Percentiles rank a stretch among this genome's conserved stretches.
phyloP scores from a whole-genome alignment of 2,888 invertebrate species.

The Idaea biselata region DNA sequence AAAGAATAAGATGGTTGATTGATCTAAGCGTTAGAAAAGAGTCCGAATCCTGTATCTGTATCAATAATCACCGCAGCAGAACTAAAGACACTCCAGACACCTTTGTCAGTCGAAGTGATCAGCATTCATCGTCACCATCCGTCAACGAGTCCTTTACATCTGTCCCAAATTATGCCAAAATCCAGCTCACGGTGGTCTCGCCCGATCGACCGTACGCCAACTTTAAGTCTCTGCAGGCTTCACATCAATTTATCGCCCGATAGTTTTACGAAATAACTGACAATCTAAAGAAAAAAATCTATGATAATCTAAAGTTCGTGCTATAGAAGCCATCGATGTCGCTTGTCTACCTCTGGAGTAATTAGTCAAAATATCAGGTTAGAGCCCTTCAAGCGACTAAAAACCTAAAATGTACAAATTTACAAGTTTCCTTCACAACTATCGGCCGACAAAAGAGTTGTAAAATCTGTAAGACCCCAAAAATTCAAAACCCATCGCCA shows the following conservation, averaged over 20 bases:
- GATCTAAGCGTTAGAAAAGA: not conserved
- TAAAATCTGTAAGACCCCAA: conserved; percentile 33
- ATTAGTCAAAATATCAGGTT: no score
- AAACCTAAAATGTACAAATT: no score
- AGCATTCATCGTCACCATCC: not conserved
- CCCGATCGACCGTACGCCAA: not conserved
- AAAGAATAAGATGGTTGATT: not conserved
- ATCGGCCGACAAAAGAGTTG: conserved; percentile 19
- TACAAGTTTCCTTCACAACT: conserved; percentile 17
- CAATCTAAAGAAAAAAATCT: not conserved
- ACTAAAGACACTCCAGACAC: not conserved
- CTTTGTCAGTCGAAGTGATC: not conserved
- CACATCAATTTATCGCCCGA: not conserved
- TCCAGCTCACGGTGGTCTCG: conserved; percentile 34
- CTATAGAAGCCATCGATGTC: no score
- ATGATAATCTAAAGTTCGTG: not conserved
- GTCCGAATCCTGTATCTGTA: not conserved
- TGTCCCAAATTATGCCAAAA: not conserved
- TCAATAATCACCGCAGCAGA: not conserved
- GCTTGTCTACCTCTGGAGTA: no score
- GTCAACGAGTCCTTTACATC: not conserved
- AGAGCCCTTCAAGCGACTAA: no score
- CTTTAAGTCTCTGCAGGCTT: not conserved
- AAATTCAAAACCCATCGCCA: conserved; percentile 49
- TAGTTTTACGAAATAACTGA: not conserved